These are phyloP conservation scores for Pristiophorus japonicus DNA, from an alignment of 2,113 vertebrate genomes.

Conservation along the genomic window DNA sequence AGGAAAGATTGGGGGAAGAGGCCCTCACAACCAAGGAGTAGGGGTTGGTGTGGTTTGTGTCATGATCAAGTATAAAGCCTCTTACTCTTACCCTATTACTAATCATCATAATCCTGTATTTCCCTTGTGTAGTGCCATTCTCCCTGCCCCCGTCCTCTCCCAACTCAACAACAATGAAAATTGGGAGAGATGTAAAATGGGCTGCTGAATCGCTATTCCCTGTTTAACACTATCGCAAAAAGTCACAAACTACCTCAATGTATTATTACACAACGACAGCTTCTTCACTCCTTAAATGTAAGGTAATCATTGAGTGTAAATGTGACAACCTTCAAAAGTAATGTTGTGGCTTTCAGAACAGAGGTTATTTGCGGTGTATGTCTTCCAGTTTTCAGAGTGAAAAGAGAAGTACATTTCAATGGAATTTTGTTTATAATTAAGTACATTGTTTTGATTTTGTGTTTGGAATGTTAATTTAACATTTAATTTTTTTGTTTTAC, in stretches of 20 bases:
- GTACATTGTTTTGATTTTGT: not conserved
- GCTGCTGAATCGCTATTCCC: not conserved
- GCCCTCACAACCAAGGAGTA: not conserved
- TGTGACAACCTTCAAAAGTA: not conserved
- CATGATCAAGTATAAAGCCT: too few relatives aligned
- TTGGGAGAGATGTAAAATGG: not conserved
- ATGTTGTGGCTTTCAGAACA: not conserved
- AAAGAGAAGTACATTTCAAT: not conserved
- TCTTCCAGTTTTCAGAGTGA: not conserved
- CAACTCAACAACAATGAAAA: not conserved
- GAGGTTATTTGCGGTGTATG: not conserved
- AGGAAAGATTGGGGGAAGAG: not conserved
- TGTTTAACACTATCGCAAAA: not conserved
- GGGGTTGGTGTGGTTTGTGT: too few relatives aligned
- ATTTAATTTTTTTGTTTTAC: not conserved
- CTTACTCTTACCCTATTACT: too few relatives aligned
- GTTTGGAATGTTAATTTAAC: not conserved
- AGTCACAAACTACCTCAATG: too few relatives aligned
- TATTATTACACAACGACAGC: too few relatives aligned
- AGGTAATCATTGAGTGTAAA: not conserved
- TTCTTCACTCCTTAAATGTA: not conserved
- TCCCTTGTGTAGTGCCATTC: not conserved
- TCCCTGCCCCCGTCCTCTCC: not conserved
- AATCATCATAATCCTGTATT: too few relatives aligned
- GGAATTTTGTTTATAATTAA: not conserved